Evolutionary conservation across 2,888 invertebrate genomes (phyloP).

Genomic region (Drosophila anceps): DNA sequence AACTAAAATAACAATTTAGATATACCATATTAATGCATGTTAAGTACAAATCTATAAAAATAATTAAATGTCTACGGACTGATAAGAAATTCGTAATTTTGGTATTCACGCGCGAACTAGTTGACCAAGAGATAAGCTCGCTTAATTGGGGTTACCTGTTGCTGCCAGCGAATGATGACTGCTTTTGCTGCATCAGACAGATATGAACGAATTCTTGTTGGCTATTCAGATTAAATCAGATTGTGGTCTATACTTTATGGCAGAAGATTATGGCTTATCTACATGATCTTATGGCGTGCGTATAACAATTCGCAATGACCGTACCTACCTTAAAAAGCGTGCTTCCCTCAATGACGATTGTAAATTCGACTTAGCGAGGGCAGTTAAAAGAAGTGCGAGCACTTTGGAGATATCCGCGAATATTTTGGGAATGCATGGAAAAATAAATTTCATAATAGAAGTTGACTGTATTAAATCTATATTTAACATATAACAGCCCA

Average conservation of each 20-base stretch:
- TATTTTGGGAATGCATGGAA: neutral
- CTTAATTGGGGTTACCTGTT: neutral
- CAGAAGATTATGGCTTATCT: slow-evolving; percentile 11
- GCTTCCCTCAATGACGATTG: neutral
- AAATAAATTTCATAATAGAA: neutral
- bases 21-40: neutral
- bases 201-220: neutral
- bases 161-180: neutral
- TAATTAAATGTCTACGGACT: neutral
- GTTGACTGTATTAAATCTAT: no score
- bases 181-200: slow-evolving; percentile 12
- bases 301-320: neutral
- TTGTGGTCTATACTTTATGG: slow-evolving; percentile 7
- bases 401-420: no score
- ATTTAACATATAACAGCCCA: no score
- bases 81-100: neutral
- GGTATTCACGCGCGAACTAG: neutral
- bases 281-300: slow-evolving; percentile 11
- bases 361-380: slow-evolving; percentile 11
- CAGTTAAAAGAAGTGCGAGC: neutral
- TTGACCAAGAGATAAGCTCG: neutral
- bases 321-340: neutral
- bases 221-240: slow-evolving; percentile 1
- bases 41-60: neutral
- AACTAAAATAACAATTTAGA: neutral